Evolutionary conservation across 2,113 vertebrate genomes (phyloP).

Genomic region (Cryptotis parvus): DNA sequence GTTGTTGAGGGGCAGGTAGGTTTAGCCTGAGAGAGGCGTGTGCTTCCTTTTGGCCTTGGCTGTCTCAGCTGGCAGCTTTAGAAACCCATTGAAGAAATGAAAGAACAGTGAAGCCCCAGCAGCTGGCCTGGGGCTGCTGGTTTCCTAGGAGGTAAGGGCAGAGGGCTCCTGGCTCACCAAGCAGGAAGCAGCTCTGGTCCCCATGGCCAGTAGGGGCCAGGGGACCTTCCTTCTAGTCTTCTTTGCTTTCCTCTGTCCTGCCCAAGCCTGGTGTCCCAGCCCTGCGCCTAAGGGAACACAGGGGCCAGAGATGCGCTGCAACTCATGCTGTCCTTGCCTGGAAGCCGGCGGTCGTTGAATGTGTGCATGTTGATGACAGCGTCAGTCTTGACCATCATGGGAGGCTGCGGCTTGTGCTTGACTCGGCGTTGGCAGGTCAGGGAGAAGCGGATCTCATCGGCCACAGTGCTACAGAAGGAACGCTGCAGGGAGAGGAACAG

Average conservation of each 20-base stretch:
- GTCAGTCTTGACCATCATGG: conserved; percentile 94
- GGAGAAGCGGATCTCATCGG: conserved; percentile 97
- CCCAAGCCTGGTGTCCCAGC: not conserved
- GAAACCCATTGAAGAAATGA: conserved; percentile 73
- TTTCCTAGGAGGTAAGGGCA: conserved; percentile 54
- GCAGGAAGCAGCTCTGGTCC: conserved; percentile 70
- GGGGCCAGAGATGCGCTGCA: conserved; percentile 95
- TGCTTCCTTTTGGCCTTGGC: conserved; percentile 80
- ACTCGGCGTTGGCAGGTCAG: conserved; percentile 97
- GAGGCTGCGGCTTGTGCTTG: conserved; percentile 94
- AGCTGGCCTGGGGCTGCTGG: conserved; percentile 59
- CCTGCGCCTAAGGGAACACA: conserved; percentile 92
- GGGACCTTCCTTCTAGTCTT: conserved; percentile 63
- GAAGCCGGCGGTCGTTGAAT: conserved; percentile 98
- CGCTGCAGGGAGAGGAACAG: conserved; percentile 89
- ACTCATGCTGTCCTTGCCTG: conserved; percentile 97
- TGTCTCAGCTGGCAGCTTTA: conserved; percentile 73
- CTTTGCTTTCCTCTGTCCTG: conserved; percentile 65
- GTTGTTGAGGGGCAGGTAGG: not conserved
- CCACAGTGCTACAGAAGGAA: conserved; percentile 98
- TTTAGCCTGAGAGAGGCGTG: conserved; percentile 75
- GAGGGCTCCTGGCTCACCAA: conserved; percentile 6
- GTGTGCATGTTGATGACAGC: conserved; percentile 99
- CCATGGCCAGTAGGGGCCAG: conserved; percentile 79
- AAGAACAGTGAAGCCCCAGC: conserved; percentile 48